These are phyloP conservation scores for Seladonia tumulorum DNA, from an alignment of 2,888 invertebrate genomes.

Conservation along the genomic window DNA sequence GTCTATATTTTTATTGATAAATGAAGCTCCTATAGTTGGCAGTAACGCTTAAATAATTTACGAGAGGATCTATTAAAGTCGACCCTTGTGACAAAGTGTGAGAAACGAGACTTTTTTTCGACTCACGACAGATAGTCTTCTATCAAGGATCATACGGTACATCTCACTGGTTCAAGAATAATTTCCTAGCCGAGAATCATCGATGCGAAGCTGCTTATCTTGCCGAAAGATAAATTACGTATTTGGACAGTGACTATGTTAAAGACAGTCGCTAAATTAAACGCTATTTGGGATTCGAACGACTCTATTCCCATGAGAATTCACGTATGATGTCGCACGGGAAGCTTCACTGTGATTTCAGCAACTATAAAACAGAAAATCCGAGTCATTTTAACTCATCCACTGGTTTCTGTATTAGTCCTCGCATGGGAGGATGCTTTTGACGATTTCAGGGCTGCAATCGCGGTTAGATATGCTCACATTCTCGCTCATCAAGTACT, in stretches of 20 bases:
- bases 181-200: not conserved
- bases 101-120: not conserved
- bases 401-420: not conserved
- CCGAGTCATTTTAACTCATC: not conserved
- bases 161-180: not conserved
- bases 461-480: not conserved
- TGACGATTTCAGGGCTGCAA: not conserved
- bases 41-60: too few species aligned
- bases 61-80: too few species aligned
- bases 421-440: not conserved
- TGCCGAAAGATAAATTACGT: not conserved
- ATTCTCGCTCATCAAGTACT: not conserved
- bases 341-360: not conserved
- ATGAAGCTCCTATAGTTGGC: too few species aligned
- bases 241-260: not conserved
- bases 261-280: not conserved
- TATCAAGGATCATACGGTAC: not conserved
- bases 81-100: too few species aligned
- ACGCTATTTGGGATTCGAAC: not conserved
- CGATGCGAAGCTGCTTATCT: not conserved
- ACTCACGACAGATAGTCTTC: too few species aligned
- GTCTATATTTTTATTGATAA: too few species aligned
- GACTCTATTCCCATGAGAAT: not conserved
- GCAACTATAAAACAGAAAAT: not conserved
- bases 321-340: not conserved